Percentiles rank a stretch among this genome's conserved stretches.
Conservation (phyloP, 2,888 invertebrate species). For the Ptilodon capucinus region DNA sequence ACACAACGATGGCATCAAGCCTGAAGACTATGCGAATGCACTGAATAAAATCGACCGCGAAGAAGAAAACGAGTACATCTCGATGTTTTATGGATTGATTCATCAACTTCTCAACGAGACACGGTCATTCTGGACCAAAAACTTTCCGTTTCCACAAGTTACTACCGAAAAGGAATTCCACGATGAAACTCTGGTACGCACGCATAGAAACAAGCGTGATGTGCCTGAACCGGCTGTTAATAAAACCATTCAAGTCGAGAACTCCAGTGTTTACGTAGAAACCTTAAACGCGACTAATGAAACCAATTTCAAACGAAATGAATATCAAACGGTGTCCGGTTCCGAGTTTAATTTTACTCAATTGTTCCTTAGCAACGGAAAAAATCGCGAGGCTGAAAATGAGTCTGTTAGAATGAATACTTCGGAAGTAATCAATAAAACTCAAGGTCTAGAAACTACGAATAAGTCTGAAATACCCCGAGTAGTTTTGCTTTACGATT, state of each 20-base stretch:
- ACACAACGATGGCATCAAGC: conserved; percentile 62
- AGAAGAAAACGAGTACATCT: conserved; percentile 51
- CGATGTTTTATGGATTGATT: conserved; percentile 46
- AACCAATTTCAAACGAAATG: conserved; percentile 22
- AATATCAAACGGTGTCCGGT: conserved; percentile 18
- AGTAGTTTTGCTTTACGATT: conserved; percentile 53
- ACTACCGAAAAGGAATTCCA: conserved; percentile 18
- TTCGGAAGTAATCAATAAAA: conserved; percentile 10
- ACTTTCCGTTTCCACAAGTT: conserved; percentile 28
- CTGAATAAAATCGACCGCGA: conserved; percentile 52
- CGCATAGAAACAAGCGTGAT: conserved; percentile 53
- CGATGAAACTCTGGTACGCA: conserved; percentile 32
- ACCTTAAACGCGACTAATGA: conserved; percentile 23
- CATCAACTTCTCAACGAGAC: conserved; percentile 55
- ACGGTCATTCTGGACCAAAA: conserved; percentile 45
- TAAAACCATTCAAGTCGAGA: conserved; percentile 10
- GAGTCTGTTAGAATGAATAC: not conserved
- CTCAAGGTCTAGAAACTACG: conserved; percentile 4
- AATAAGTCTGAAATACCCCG: conserved; percentile 38
- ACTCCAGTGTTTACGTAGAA: conserved; percentile 10
- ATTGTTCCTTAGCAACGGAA: conserved; percentile 2
- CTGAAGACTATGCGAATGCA: conserved; percentile 49
- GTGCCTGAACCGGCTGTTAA: conserved; percentile 8
- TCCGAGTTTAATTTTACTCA: not conserved
- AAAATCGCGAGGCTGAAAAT: conserved; percentile 3